Conservation (phyloP, 2,797 vertebrate species). For the Halcyon chelicuti region DNA sequence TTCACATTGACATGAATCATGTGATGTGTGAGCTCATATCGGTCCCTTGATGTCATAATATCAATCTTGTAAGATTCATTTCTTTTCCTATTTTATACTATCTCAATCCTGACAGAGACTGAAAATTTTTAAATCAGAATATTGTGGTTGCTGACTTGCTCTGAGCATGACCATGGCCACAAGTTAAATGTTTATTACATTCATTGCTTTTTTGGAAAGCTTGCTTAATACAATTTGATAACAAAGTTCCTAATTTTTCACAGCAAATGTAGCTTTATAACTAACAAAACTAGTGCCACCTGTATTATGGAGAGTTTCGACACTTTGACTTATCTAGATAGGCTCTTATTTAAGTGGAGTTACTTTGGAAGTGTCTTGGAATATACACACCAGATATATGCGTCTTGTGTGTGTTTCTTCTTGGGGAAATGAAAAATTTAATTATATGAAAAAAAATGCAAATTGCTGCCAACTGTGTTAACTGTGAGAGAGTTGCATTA, state of each 20-base stretch:
- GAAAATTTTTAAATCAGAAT: not conserved
- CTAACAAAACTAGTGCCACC: not conserved
- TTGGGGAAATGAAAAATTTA: conserved; percentile 54
- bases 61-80: not conserved
- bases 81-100: not conserved
- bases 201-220: not conserved
- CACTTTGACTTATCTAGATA: not conserved
- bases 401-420: not conserved
- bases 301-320: not conserved
- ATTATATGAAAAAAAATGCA: conserved; percentile 65
- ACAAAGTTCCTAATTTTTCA: not conserved
- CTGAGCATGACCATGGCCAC: not conserved
- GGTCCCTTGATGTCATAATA: not conserved
- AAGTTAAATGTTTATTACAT: not conserved
- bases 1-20: not conserved
- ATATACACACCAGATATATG: not conserved
- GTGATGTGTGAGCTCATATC: not conserved
- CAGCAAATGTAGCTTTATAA: not conserved
- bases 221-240: not conserved
- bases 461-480: conserved; percentile 75
- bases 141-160: not conserved
- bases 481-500: conserved; percentile 69
- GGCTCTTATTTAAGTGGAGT: not conserved
- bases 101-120: not conserved
- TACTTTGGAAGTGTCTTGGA: not conserved